phyloP scores from a whole-genome alignment of 2,888 invertebrate species.

The Diplolepis rosae region DNA sequence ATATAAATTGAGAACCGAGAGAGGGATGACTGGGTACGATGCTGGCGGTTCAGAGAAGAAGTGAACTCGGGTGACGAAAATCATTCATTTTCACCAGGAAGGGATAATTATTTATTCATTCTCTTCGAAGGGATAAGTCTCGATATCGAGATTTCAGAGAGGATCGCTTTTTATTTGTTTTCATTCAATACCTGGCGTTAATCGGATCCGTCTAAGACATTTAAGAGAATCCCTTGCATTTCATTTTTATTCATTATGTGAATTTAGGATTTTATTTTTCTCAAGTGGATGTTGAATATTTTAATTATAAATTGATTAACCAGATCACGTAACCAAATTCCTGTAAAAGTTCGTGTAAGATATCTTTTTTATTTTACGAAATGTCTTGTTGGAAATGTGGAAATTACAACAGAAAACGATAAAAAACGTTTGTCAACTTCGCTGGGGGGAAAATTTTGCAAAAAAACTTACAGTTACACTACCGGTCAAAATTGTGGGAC shows the following conservation, averaged over 20 bases:
- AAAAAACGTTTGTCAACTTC: too few relatives aligned
- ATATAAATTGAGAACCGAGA: conserved; percentile 60
- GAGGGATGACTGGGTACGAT: conserved; percentile 33
- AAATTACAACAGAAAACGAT: too few relatives aligned
- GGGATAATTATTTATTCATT: conserved; percentile 61
- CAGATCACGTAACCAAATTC: too few relatives aligned
- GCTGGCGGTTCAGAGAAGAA: conserved; percentile 8
- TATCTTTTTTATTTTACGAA: too few relatives aligned
- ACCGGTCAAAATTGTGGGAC: too few relatives aligned
- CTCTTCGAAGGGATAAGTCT: conserved; percentile 37
- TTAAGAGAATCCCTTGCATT: not conserved
- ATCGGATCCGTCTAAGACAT: not conserved
- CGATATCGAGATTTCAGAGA: conserved; percentile 38
- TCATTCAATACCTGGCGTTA: not conserved
- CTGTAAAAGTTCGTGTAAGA: too few relatives aligned
- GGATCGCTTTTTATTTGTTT: conserved; percentile 46
- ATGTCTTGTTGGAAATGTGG: too few relatives aligned
- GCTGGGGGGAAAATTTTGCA: too few relatives aligned
- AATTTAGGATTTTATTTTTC: too few relatives aligned
- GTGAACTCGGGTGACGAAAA: conserved; percentile 47
- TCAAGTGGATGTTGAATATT: too few relatives aligned
- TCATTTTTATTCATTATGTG: not conserved
- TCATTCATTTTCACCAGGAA: conserved; percentile 51
- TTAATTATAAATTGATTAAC: too few relatives aligned
- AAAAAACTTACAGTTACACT: too few relatives aligned